phyloP scores from a whole-genome alignment of 2,888 invertebrate genomes.

The Eupsilia transversa region DNA sequence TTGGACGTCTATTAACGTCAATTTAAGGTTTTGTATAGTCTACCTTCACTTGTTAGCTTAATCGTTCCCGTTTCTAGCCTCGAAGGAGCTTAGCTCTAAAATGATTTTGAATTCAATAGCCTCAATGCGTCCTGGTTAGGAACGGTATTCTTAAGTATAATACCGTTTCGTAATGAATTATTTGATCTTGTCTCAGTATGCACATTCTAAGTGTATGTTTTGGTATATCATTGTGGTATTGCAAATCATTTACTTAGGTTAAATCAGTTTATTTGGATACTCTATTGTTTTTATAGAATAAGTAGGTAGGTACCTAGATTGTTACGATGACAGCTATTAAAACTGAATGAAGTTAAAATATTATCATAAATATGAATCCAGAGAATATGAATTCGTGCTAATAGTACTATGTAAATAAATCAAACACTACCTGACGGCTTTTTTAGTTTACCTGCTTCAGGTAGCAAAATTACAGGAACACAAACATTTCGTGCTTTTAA shows the following conservation, averaged over 20 bases:
- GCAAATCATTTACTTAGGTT: not conserved
- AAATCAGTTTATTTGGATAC: not conserved
- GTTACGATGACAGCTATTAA: not conserved
- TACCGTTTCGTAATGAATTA: constrained; percentile 54
- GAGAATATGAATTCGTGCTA: not conserved
- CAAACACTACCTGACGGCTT: not conserved
- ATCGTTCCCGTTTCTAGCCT: constrained; percentile 56
- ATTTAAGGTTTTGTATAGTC: constrained; percentile 52
- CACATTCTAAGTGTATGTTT: not conserved
- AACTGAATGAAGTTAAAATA: not conserved
- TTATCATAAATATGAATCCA: not conserved
- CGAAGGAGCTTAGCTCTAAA: constrained; percentile 44
- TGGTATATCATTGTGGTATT: not conserved
- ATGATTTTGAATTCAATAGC: constrained; percentile 62
- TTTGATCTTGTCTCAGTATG: constrained; percentile 33
- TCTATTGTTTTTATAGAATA: not conserved
- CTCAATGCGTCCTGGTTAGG: constrained; percentile 40
- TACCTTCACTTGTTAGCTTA: constrained; percentile 62
- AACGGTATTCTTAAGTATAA: constrained; percentile 59
- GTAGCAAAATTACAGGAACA: constrained; percentile 49
- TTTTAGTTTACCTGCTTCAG: not conserved
- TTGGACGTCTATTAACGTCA: constrained; percentile 65
- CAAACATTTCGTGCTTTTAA: constrained; percentile 35
- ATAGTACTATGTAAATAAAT: not conserved
- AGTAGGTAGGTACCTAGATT: not conserved